phyloP scores from a whole-genome alignment of 2,888 invertebrate genomes.

The Scelioninae gen. 1 region DNA sequence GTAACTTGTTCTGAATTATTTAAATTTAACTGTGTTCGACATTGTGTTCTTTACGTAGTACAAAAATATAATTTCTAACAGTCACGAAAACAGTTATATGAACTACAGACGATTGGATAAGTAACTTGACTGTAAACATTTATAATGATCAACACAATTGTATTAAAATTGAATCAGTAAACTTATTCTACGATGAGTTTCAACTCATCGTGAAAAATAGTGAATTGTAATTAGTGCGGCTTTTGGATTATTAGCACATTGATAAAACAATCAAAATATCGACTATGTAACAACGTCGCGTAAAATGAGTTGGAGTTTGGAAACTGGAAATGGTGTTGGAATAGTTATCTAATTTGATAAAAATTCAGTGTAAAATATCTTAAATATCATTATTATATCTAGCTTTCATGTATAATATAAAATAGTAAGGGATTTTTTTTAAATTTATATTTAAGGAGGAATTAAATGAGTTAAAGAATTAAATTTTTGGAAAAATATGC shows the following conservation, averaged over 20 bases:
- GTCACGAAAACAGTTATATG: slow-evolving; percentile 25
- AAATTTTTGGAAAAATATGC: background rate
- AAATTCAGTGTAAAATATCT: too few species aligned
- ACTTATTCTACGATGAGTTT: background rate
- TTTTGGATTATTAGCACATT: too few species aligned
- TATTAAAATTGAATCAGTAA: slow-evolving; percentile 11
- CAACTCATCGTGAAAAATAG: background rate
- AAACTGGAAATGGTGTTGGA: too few species aligned
- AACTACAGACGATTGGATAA: background rate
- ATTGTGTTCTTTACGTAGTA: slow-evolving; percentile 29
- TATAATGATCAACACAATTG: slow-evolving; percentile 13
- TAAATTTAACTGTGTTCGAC: slow-evolving; percentile 18
- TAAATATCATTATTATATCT: too few species aligned
- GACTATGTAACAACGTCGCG: too few species aligned
- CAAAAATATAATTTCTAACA: slow-evolving; percentile 53
- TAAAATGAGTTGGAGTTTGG: too few species aligned
- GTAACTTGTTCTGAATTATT: background rate
- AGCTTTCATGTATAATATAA: too few species aligned
- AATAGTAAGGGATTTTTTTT: too few species aligned
- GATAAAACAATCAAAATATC: too few species aligned
- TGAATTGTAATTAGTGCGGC: too few species aligned
- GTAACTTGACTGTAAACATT: slow-evolving; percentile 14
- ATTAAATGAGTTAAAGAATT: background rate
- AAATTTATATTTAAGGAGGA: too few species aligned
- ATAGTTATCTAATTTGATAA: too few species aligned